Evolutionary conservation across 2,888 invertebrate genomes (phyloP), one percentile per base, ranked within the genome.

Genomic region (Aleiodes alternator): DNA sequence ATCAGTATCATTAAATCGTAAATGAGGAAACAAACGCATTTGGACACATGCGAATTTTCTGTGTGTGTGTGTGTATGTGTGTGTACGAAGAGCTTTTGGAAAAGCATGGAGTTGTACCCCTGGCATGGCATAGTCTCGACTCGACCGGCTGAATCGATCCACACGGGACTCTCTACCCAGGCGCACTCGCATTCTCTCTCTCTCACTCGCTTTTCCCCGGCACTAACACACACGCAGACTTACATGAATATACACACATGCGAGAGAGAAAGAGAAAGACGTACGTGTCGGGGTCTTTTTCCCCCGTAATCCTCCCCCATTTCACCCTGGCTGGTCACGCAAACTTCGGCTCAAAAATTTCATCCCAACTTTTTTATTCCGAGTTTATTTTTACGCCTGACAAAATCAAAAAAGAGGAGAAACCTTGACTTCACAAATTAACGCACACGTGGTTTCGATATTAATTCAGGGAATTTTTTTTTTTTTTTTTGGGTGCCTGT

Each of bases 131-230:
- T 79, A 81, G 81, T 79, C 84, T 84, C 84, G 79, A 79, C 86
- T 86, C 86, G 86, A 85, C 85, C 86, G 84, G 87, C 87, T 87
- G 87, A 84, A 87, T 87, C 87, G 87, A 87, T 87, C 87, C 86
- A 80, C 83, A 11, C 66, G 80, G 80, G 85, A 68, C 69, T 53
- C 69, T 53, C 74, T 43, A 43, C 74, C 57, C 61, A 23, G 53
- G 53, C 31, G 53, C 61, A 69, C 69, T 69, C 79, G 78, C 82
- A 78, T 82, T 80, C 82, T 80, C 78, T 74, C 80, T 80, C 80
- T 83, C 80, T 80, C 78, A 77, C 78, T 79, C 80, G 79, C 80
- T 80, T 81, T 69, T 29, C 69, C 70, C 80, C 76, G 75, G 77
- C 79, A 73, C 69, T 71, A 74, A 59, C 50, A 38, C 57, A 57